Conservation (phyloP, 2,113 vertebrate genomes). For the Channa maculata region DNA sequence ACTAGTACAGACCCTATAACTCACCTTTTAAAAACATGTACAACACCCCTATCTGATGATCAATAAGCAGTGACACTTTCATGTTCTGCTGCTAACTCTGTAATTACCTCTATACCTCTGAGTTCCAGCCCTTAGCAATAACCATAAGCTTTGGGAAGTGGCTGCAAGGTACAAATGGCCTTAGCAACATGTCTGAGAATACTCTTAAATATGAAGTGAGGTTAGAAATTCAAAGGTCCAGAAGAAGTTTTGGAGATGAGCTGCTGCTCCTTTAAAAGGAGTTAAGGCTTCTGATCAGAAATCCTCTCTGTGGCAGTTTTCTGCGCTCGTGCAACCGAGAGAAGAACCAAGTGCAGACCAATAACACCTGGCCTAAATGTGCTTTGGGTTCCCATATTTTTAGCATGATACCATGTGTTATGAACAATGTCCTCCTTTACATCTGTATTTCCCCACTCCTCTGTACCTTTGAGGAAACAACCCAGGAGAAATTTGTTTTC, state of each 20-base stretch:
- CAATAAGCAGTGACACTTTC: neutral
- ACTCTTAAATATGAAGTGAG: neutral
- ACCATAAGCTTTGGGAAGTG: slow-evolving; percentile 3
- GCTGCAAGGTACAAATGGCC: neutral
- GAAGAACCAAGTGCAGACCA: neutral
- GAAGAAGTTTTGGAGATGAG: neutral
- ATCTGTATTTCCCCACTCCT: slow-evolving; percentile 6
- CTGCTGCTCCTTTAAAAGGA: neutral
- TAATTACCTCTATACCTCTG: neutral
- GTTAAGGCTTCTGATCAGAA: slow-evolving; percentile 1
- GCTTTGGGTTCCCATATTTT: neutral
- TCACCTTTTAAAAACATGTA: too few species aligned
- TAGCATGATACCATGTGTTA: neutral
- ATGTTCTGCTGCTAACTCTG: neutral
- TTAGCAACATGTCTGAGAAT: neutral
- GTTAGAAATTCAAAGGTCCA: neutral
- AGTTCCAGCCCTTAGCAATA: neutral
- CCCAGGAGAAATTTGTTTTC: neutral
- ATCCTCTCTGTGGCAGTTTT: neutral
- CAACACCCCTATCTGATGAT: too few species aligned
- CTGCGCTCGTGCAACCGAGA: neutral
- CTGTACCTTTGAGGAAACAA: slow-evolving; percentile 16
- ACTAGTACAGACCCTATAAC: neutral
- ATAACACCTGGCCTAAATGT: neutral
- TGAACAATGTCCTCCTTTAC: neutral